These are phyloP conservation scores for Ardeotis arabs DNA, from an alignment of 2,113 vertebrate species.

Conservation along the genomic window DNA sequence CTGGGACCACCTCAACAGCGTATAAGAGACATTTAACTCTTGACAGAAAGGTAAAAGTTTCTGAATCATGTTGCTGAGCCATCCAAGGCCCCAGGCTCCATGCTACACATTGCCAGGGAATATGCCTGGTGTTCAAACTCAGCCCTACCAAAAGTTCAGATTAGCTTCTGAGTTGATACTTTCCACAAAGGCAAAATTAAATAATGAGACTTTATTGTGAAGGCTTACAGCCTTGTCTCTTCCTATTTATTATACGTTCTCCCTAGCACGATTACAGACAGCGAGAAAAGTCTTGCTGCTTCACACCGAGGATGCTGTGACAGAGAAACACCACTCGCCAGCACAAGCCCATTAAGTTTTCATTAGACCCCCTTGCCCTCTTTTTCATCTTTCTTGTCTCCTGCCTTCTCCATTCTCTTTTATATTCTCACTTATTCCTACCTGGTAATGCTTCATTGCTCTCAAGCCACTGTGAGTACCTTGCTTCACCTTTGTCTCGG, in stretches of 20 bases:
- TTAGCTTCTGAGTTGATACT: not conserved
- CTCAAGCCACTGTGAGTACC: not conserved
- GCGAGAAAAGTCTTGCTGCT: not conserved
- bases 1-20: not conserved
- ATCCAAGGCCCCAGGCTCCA: fast-evolving
- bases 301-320: slow-evolving; percentile 24
- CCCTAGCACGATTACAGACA: not conserved
- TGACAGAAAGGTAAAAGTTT: not conserved
- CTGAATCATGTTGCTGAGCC: not conserved
- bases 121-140: not conserved
- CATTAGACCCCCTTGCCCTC: slow-evolving; percentile 54
- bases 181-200: not conserved
- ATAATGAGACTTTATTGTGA: not conserved
- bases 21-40: slow-evolving; percentile 14
- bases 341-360: slow-evolving; percentile 55
- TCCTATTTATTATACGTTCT: not conserved
- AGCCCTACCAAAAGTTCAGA: not conserved
- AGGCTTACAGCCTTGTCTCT: not conserved
- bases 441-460: slow-evolving; percentile 8
- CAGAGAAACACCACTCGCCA: slow-evolving; percentile 8
- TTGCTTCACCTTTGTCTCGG: not conserved
- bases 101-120: not conserved
- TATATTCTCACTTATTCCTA: slow-evolving; percentile 38
- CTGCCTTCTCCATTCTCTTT: not conserved
- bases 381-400: slow-evolving; percentile 61